Evolutionary conservation across 1,140 invertebrate species (phyloP).

Genomic region (Pseudomyrmex cubaensis): DNA sequence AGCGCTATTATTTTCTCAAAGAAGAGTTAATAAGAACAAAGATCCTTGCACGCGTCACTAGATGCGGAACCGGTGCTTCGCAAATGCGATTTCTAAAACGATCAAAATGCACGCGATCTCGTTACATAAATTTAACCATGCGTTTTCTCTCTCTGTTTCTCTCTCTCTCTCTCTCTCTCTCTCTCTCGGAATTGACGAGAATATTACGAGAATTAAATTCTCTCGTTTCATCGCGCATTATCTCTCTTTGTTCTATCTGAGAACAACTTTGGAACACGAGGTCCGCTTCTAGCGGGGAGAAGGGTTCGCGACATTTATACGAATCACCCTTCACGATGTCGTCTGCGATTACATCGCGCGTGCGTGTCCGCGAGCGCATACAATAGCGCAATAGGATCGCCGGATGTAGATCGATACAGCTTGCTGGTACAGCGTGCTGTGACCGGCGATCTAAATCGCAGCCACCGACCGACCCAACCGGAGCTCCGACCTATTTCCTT

Average conservation of each 20-base stretch:
- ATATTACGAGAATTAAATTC: neutral
- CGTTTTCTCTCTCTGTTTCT: neutral
- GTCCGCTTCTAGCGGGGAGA: neutral
- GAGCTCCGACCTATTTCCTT: conserved; percentile 68
- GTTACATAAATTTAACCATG: conserved; percentile 7
- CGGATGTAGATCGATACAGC: conserved; percentile 68
- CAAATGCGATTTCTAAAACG: conserved; percentile 27
- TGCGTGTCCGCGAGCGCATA: conserved; percentile 14
- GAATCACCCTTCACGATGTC: too few species aligned
- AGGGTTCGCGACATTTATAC: neutral
- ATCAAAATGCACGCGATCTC: conserved; percentile 9
- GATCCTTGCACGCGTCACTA: conserved; percentile 32
- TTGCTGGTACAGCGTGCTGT: conserved; percentile 4
- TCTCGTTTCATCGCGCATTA: neutral
- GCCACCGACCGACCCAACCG: conserved; percentile 34
- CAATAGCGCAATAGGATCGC: conserved; percentile 17
- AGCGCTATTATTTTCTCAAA: neutral
- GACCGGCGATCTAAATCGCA: conserved; percentile 55
- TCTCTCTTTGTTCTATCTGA: neutral
- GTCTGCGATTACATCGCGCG: conserved; percentile 14
- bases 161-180: neutral
- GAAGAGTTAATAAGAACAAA: conserved; percentile 18
- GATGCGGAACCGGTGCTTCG: conserved; percentile 16
- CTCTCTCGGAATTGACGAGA: conserved; percentile 1
- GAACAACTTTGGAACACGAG: neutral